Conservation (phyloP, 1,140 invertebrate genomes). For the Phortica variegata region DNA sequence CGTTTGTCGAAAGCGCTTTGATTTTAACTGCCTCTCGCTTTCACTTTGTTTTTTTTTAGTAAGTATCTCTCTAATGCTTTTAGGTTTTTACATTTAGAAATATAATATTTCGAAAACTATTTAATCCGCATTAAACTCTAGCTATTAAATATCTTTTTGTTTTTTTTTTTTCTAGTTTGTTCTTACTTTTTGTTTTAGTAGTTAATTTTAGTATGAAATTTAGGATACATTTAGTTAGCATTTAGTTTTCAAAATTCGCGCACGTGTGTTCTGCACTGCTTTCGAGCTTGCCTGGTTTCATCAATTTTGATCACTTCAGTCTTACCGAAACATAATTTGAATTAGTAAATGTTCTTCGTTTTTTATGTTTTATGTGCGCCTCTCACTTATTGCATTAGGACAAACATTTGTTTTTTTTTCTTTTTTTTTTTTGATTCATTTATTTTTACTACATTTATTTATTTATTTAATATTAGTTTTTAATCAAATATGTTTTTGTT, state of each 20-base stretch:
- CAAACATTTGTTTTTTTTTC: conserved; percentile 19
- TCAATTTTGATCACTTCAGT: conserved; percentile 52
- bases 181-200: not conserved
- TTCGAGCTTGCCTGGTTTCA: no score
- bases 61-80: conserved; percentile 10
- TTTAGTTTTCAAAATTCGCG: conserved; percentile 23
- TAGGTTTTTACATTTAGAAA: conserved; percentile 19
- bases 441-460: conserved; percentile 8
- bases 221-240: conserved; percentile 49
- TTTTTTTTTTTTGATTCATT: conserved; percentile 5
- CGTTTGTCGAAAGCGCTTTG: conserved; percentile 6
- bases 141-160: not conserved
- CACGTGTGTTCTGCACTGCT: conserved; percentile 13
- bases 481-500: no score
- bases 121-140: conserved; percentile 18
- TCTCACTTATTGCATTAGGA: conserved; percentile 13
- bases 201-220: conserved; percentile 34
- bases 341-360: conserved; percentile 4
- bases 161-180: not conserved
- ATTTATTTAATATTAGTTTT: conserved; percentile 5
- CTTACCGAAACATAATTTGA: conserved; percentile 36
- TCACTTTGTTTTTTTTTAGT: conserved; percentile 7
- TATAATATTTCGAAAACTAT: conserved; percentile 34
- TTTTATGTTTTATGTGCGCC: conserved; percentile 10
- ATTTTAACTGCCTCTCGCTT: no score